Base-by-base conservation (phyloP, 2,797 vertebrate genomes). In the Streptopelia turtur region DNA sequence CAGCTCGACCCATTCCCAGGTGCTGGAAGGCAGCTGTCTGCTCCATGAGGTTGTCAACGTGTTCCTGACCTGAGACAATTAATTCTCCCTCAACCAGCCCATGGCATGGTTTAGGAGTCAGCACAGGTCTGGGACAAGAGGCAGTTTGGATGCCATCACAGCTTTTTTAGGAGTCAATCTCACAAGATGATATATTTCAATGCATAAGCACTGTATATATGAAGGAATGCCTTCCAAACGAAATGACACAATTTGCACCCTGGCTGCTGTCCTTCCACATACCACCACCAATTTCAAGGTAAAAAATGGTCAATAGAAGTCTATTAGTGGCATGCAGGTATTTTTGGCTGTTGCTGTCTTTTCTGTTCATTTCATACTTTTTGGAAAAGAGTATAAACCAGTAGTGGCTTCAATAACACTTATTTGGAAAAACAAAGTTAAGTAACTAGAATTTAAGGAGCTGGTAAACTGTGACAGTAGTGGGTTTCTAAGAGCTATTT, bases 161-260 rank as follows among this genome's bases (percentile, higher is more conserved):
- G 13, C 47, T 47, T 70, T 77, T n/a, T 63, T n/a, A 39, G 57
- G 28, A 56, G 33, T 37, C 13, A 45, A 64, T 13, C 35, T 85
- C 76, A 68, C 23, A 53, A 43, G n/a, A 43, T 31, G 31, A 43
- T 9, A 11, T 0, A 0, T 71, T 78, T 79, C 70, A 50, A 45
- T 22, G 16, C 15, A 6, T 15, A 4, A 59, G 27, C 10, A 14
- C 35, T 8, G 1, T 20, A 9, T 5, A 11, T 30, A 8, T 5
- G 22, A 84, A 23, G 22, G 4, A 1, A 33, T 45, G 18, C 17
- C 35, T 89, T 93, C 53, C 57, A 77, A 77, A 85, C 10, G 10
- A 84, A 82, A 72, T 18, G 9, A 16, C 31, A 30, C 16, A 35
- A 22, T 85, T 87, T 87, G 27, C 20, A 74, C 28, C 15, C 35